Percentiles rank a stretch among this genome's conserved stretches.
Evolutionary conservation across 2,888 invertebrate species (phyloP).

Genomic region (Entomobrya proxima): DNA sequence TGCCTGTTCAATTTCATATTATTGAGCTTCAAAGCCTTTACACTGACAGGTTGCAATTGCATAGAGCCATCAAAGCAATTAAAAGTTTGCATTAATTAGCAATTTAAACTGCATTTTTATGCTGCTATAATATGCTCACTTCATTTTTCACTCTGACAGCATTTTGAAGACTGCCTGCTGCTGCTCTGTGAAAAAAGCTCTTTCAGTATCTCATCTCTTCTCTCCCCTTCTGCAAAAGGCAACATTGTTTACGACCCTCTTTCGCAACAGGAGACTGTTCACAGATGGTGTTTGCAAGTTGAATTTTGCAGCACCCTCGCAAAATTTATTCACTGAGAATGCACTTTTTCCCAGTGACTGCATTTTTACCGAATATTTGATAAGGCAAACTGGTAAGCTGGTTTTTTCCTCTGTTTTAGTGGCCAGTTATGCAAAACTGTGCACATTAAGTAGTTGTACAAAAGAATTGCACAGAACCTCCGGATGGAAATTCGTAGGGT

Average conservation of each 20-base stretch:
- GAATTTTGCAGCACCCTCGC: not conserved
- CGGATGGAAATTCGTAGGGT: slow-evolving; percentile 23
- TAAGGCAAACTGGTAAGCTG: slow-evolving; percentile 3
- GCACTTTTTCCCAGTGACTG: not conserved
- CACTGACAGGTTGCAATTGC: not conserved
- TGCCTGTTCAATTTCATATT: not conserved
- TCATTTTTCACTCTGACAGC: slow-evolving; percentile 21
- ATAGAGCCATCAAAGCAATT: slow-evolving; percentile 3
- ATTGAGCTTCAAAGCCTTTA: not conserved
- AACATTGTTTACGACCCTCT: slow-evolving; percentile 37
- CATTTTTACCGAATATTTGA: slow-evolving; percentile 20
- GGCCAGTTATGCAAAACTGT: not conserved
- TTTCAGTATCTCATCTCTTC: not conserved
- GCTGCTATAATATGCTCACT: slow-evolving; percentile 19
- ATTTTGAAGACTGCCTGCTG: slow-evolving; percentile 24
- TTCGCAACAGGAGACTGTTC: slow-evolving; percentile 35
- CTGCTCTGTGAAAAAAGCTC: not conserved
- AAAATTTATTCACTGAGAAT: slow-evolving; percentile 26
- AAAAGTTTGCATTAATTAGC: slow-evolving; percentile 20
- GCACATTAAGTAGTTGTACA: not conserved
- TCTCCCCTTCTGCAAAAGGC: not conserved
- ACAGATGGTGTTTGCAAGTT: slow-evolving; percentile 6
- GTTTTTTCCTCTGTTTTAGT: not conserved
- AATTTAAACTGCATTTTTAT: slow-evolving; percentile 20
- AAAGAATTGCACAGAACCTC: not conserved